Conservation (phyloP, 2,888 invertebrate genomes). For the Pterostichus madidus region DNA sequence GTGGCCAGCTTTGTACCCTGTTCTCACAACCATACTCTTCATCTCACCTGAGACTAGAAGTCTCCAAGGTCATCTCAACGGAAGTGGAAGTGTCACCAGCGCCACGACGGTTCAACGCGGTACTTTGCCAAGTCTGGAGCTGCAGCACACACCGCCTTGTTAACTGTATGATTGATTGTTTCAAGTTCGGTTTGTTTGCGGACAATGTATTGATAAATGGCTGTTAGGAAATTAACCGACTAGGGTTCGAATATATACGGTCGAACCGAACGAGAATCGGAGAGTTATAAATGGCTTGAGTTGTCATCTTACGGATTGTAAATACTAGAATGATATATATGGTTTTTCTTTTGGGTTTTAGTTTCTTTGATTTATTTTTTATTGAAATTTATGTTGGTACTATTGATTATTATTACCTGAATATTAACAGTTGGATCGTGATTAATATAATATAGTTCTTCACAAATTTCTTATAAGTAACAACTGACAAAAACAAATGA, state of each 20-base stretch:
- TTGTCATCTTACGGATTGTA: conserved; percentile 40
- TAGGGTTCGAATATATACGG: not conserved
- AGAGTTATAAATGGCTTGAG: conserved; percentile 56
- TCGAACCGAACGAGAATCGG: not conserved
- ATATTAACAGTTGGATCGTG: too few species aligned
- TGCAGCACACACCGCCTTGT: not conserved
- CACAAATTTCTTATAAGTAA: too few species aligned
- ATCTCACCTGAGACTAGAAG: too few species aligned
- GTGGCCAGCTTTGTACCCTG: too few species aligned
- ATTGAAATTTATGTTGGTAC: too few species aligned
- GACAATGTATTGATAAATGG: conserved; percentile 66
- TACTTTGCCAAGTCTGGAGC: not conserved
- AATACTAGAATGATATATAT: not conserved
- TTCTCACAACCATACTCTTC: too few species aligned
- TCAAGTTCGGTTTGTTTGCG: conserved; percentile 54
- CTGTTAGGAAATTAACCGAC: conserved; percentile 64
- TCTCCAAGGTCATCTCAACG: not conserved
- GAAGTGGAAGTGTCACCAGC: conserved; percentile 4
- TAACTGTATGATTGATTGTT: conserved; percentile 57
- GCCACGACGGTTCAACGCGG: conserved; percentile 4
- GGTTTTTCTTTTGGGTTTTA: too few species aligned
- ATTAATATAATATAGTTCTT: too few species aligned
- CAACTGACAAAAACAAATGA: too few species aligned
- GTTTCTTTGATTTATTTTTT: too few species aligned
- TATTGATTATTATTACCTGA: too few species aligned